Conservation (phyloP, 1,140 invertebrate species). For the Macrobrachium rosenbergii region DNA sequence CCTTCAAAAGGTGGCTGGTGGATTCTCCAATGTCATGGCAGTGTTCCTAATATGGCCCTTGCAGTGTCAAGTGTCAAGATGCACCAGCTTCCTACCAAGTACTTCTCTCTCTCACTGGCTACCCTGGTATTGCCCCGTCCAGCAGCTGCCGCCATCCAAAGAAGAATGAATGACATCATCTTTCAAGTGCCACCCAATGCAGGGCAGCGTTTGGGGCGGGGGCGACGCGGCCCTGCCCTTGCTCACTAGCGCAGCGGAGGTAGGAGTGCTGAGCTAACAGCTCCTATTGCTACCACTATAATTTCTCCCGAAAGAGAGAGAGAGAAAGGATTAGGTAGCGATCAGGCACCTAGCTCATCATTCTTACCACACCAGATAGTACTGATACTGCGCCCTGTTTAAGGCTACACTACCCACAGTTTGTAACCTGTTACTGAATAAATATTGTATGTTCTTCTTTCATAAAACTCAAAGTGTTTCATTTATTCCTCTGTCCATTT, state of each 20-base stretch:
- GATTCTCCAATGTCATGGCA: background rate
- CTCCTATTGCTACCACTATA: conserved; percentile 3
- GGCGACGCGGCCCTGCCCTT: conserved; percentile 58
- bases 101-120: conserved; percentile 1
- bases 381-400: conserved; percentile 52
- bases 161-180: background rate
- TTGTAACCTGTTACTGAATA: conserved; percentile 64
- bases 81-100: background rate
- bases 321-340: background rate
- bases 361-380: conserved; percentile 46
- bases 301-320: background rate
- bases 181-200: conserved; percentile 16
- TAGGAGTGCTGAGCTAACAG: conserved; percentile 3
- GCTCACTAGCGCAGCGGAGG: conserved; percentile 59
- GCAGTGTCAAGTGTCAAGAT: conserved; percentile 10
- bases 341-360: background rate
- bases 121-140: background rate
- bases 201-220: conserved; percentile 31
- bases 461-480: no score
- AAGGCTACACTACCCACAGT: conserved; percentile 61
- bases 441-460: conserved; percentile 34
- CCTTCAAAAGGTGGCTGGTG: conserved; percentile 6
- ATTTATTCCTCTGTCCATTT: no score
- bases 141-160: background rate
- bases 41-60: background rate